A percentile compares a stretch with the other conserved stretches of the same genome.
Evolutionary conservation across 2,113 vertebrate genomes (phyloP).

Genomic region (Anhinga rufa): DNA sequence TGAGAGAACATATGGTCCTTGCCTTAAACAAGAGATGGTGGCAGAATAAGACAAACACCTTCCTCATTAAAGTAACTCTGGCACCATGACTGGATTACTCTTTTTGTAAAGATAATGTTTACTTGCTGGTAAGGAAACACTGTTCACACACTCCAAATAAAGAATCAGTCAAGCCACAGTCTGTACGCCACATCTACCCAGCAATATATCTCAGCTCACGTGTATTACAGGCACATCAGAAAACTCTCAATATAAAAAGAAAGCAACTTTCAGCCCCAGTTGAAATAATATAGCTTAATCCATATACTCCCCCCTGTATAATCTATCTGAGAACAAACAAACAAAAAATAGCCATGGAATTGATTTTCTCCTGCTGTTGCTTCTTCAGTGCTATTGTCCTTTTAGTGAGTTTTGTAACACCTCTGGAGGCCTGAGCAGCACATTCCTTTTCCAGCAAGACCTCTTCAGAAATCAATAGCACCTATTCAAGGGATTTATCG

Average conservation of each 20-base stretch:
- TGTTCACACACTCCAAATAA: neutral
- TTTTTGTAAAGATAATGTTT: neutral
- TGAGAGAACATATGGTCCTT: neutral
- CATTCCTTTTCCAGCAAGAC: neutral
- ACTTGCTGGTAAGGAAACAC: neutral
- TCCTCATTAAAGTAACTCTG: neutral
- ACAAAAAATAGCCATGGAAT: neutral
- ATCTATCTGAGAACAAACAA: neutral
- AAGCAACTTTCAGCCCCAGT: neutral
- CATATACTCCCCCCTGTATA: neutral
- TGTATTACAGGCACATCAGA: neutral
- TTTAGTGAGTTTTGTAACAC: neutral
- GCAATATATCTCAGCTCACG: neutral
- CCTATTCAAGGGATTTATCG: constrained; percentile 37
- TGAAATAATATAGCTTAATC: constrained; percentile 17
- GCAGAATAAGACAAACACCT: neutral
- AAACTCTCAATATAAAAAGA: neutral
- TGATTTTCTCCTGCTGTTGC: constrained; percentile 15
- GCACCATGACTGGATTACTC: neutral
- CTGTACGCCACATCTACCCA: neutral
- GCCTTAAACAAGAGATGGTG: neutral
- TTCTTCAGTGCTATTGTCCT: constrained; percentile 1
- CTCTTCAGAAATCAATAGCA: constrained; percentile 45
- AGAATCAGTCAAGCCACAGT: neutral
- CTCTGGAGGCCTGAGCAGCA: neutral